Conservation (phyloP, 2,888 invertebrate species). For the Dryocosmus kuriphilus region DNA sequence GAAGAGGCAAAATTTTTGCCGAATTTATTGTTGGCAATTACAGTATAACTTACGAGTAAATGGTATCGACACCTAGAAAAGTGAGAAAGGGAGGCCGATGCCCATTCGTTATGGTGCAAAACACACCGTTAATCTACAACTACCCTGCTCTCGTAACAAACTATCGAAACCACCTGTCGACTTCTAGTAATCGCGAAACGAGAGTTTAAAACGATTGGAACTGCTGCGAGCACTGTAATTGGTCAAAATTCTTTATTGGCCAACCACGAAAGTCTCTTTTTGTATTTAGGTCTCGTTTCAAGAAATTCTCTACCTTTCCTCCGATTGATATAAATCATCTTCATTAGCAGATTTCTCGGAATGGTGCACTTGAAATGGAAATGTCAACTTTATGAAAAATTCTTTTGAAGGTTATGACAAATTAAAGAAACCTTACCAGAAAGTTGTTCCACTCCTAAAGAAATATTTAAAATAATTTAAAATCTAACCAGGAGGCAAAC, state of each 20-base stretch:
- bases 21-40: slow-evolving; percentile 32
- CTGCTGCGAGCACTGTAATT: slow-evolving; percentile 39
- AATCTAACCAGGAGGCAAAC: not conserved
- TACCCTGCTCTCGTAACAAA: slow-evolving; percentile 44
- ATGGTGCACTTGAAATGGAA: not conserved
- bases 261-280: not conserved
- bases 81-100: slow-evolving; percentile 25
- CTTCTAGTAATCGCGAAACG: slow-evolving; percentile 41
- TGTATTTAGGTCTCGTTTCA: not conserved
- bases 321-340: not conserved
- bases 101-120: slow-evolving; percentile 37
- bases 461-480: not conserved
- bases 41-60: slow-evolving; percentile 39
- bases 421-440: no score
- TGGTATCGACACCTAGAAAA: slow-evolving; percentile 36
- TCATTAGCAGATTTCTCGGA: not conserved
- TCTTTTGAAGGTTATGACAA: not conserved
- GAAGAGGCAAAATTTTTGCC: slow-evolving; percentile 8
- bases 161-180: slow-evolving; percentile 51
- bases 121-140: slow-evolving; percentile 36
- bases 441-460: not conserved
- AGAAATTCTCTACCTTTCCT: not conserved
- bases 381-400: not conserved
- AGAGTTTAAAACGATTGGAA: slow-evolving; percentile 40
- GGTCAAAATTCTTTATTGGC: slow-evolving; percentile 23